Conservation (phyloP, 2,888 invertebrate genomes). For the Enoplolaimus lenunculus region DNA sequence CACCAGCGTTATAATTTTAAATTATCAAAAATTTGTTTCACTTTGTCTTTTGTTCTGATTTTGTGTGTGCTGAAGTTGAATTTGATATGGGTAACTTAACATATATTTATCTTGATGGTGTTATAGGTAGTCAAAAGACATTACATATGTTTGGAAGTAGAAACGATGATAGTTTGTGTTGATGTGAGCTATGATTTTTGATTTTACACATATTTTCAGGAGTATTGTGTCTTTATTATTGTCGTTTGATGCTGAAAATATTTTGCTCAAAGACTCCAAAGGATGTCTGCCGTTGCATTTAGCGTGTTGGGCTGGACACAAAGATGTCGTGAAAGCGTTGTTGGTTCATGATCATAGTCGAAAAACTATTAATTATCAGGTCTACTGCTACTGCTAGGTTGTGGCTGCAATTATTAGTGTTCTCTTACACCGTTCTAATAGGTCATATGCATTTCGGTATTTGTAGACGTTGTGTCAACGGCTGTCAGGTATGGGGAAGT, state of each 20-base stretch:
- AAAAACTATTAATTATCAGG: not conserved
- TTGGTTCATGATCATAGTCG: not conserved
- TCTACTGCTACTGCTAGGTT: too few relatives aligned
- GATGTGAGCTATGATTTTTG: too few relatives aligned
- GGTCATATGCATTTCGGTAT: too few relatives aligned
- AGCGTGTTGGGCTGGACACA: conserved; percentile 11
- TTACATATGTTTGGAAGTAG: too few relatives aligned
- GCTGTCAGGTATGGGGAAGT: too few relatives aligned
- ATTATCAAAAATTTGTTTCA: too few relatives aligned
- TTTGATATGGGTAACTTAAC: not conserved
- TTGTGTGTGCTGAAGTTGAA: not conserved
- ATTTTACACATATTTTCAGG: not conserved
- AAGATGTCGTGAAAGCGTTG: conserved; percentile 1
- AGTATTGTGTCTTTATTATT: not conserved
- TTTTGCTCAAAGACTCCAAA: not conserved
- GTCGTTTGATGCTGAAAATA: not conserved
- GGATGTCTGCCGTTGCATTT: conserved; percentile 4
- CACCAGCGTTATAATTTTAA: too few relatives aligned
- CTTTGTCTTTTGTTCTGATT: too few relatives aligned
- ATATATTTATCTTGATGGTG: not conserved
- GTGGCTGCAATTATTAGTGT: too few relatives aligned
- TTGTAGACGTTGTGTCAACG: too few relatives aligned
- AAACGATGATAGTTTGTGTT: too few relatives aligned
- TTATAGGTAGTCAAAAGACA: not conserved
- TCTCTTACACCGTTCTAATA: too few relatives aligned